Evolutionary conservation across 2,113 vertebrate species (phyloP).

Genomic region (rat (Rattus norvegicus)): GRCr8 NC_086020.1:197535001-197535500

Average conservation of each 20-base stretch:
- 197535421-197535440: neutral
- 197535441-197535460: neutral
- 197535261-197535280: conserved; percentile 38
- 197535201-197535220: conserved; percentile 64
- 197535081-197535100: neutral
- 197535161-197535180: conserved; percentile 16
- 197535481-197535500: neutral
- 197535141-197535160: accelerated
- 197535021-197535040: accelerated
- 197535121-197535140: neutral
- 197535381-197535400: neutral
- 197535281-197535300: conserved; percentile 45
- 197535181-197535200: neutral
- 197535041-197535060: neutral
- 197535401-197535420: accelerated
- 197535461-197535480: neutral
- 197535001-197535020: neutral
- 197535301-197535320: conserved; percentile 17
- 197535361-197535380: neutral
- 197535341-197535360: conserved; percentile 51
- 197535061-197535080: neutral
- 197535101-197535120: neutral
- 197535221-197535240: conserved; percentile 65
- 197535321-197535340: conserved; percentile 50
- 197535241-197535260: conserved; percentile 51